Conservation (phyloP, 2,797 vertebrate species). For the Liasis olivaceus region DNA sequence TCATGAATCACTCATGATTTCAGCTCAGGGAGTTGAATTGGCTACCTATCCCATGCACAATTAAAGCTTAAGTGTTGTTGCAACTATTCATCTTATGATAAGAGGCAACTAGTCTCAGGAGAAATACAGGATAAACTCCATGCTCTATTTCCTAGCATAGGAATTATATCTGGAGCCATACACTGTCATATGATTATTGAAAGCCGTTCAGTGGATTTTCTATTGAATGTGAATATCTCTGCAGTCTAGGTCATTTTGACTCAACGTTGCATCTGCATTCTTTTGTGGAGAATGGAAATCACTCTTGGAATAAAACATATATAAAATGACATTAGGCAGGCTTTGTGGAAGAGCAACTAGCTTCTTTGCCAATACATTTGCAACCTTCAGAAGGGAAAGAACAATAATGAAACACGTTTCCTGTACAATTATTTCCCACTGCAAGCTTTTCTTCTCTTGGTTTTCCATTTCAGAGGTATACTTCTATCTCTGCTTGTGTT, state of each 20-base stretch:
- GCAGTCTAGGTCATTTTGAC: conserved; percentile 13
- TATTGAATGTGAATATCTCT: not conserved
- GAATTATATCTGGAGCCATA: not conserved
- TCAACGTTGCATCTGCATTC: not conserved
- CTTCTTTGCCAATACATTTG: conserved; percentile 14
- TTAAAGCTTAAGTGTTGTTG: not conserved
- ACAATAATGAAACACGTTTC: not conserved
- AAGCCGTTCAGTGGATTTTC: not conserved
- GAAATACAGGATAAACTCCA: not conserved
- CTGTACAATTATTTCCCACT: conserved; percentile 22
- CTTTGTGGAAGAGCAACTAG: conserved; percentile 12
- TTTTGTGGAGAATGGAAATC: conserved; percentile 7
- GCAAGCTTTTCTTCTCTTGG: not conserved
- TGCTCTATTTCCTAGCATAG: not conserved
- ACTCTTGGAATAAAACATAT: not conserved
- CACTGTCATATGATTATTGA: not conserved
- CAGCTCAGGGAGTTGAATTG: not conserved
- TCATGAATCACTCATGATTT: not conserved
- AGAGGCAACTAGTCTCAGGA: not conserved
- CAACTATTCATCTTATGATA: not conserved
- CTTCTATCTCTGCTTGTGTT: not conserved
- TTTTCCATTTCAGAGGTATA: not conserved
- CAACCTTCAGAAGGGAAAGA: conserved; percentile 9
- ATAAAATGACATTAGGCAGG: not conserved
- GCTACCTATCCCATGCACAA: not conserved